Conservation (phyloP, 2,797 vertebrate species). For the Danio kyathit region DNA sequence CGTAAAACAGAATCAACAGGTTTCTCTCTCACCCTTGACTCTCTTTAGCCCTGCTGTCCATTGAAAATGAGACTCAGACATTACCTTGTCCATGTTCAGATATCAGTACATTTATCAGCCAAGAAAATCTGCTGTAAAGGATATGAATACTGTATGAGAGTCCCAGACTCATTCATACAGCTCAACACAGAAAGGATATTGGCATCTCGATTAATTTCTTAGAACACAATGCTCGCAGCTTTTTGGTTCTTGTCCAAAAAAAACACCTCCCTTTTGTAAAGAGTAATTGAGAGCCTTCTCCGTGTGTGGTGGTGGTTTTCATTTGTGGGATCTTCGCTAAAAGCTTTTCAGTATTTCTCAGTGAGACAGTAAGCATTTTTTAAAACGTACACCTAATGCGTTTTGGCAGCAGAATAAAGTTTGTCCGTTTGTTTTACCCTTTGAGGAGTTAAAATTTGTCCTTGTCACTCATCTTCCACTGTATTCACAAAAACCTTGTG, state of each 20-base stretch:
- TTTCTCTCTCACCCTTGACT: constrained; percentile 31
- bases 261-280: constrained; percentile 51
- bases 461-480: constrained; percentile 26
- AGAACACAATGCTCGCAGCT: constrained; percentile 49
- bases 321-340: constrained; percentile 40
- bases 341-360: constrained; percentile 50
- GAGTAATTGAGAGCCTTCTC: constrained; percentile 42
- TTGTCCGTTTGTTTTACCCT: constrained; percentile 24
- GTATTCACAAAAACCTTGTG: constrained; percentile 6
- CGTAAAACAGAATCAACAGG: constrained; percentile 64
- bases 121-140: constrained; percentile 66
- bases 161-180: constrained; percentile 64
- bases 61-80: constrained; percentile 70
- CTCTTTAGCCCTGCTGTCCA: constrained; percentile 66
- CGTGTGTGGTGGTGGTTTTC: constrained; percentile 34
- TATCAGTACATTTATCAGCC: constrained; percentile 67
- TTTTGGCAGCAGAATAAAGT: constrained; percentile 46
- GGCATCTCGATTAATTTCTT: constrained; percentile 62
- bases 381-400: constrained; percentile 37
- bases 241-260: constrained; percentile 50
- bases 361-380: constrained; percentile 14
- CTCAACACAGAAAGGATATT: constrained; percentile 58
- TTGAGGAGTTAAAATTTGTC: constrained; percentile 31
- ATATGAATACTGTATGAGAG: constrained; percentile 70
- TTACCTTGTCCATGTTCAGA: constrained; percentile 63